Percentiles rank a stretch among this genome's conserved stretches.
These are phyloP conservation scores for Euproctis similis DNA, from an alignment of 2,888 invertebrate genomes.

Conservation along the genomic window DNA sequence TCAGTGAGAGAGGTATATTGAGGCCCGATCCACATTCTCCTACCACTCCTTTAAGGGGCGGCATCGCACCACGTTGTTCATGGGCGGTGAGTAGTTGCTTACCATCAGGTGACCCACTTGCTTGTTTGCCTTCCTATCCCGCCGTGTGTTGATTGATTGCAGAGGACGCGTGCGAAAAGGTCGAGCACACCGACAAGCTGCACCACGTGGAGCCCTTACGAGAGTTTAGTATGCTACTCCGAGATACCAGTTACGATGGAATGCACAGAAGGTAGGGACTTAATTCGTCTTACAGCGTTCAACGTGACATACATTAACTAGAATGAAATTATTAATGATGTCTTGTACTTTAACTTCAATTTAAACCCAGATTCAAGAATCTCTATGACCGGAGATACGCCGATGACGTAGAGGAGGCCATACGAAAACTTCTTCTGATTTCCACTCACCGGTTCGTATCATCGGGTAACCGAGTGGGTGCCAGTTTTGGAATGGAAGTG, in stretches of 20 bases:
- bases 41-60: too few species aligned
- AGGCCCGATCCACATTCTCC: too few species aligned
- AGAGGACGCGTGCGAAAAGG: constrained; percentile 42
- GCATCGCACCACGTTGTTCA: too few species aligned
- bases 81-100: too few species aligned
- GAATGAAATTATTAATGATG: too few species aligned
- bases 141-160: too few species aligned
- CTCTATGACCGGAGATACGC: constrained; percentile 37
- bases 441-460: constrained; percentile 41
- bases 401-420: constrained; percentile 46
- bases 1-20: too few species aligned
- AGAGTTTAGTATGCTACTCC: constrained; percentile 45
- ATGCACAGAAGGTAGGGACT: constrained; percentile 26
- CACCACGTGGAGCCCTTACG: constrained; percentile 47
- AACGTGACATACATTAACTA: too few species aligned
- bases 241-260: constrained; percentile 40
- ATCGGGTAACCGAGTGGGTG: constrained; percentile 53
- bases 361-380: constrained; percentile 39
- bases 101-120: too few species aligned
- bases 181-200: constrained; percentile 10
- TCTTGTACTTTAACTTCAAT: too few species aligned
- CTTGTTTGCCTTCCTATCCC: too few species aligned
- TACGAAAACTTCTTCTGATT: constrained; percentile 48
- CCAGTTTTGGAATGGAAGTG: constrained; percentile 34
- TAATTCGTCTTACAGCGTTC: too few species aligned